These are phyloP conservation scores for Spermophilus dauricus DNA, from an alignment of 2,113 vertebrate species.

Conservation along the genomic window DNA sequence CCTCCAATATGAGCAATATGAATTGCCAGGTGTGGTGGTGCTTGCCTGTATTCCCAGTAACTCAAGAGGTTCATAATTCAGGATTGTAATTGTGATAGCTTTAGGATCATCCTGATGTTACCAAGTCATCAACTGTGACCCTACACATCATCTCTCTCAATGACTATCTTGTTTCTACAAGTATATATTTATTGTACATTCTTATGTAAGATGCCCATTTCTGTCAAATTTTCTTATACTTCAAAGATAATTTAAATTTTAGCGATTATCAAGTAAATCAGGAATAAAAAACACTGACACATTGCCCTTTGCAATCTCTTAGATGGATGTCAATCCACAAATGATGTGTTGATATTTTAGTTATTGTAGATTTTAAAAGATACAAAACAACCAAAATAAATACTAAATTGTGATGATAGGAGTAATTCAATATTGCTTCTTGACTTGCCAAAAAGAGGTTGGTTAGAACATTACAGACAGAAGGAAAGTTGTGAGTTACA, in stretches of 20 bases:
- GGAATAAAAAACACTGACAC: slow-evolving; percentile 50
- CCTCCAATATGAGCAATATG: not conserved
- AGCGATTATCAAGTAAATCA: not conserved
- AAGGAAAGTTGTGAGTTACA: not conserved
- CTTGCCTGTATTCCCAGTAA: too few species aligned
- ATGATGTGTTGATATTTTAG: slow-evolving; percentile 25
- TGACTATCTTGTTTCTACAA: not conserved
- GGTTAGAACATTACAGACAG: not conserved
- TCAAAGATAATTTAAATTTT: slow-evolving; percentile 2
- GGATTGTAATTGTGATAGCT: not conserved
- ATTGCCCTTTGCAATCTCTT: slow-evolving; percentile 45
- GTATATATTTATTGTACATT: not conserved
- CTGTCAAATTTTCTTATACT: not conserved
- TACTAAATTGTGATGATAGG: not conserved
- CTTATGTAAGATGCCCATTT: not conserved
- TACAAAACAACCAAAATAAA: not conserved
- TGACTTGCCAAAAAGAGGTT: not conserved
- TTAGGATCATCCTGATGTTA: not conserved
- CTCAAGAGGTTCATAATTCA: not conserved
- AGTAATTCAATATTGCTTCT: not conserved
- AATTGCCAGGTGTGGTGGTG: too few species aligned
- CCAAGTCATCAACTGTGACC: not conserved
- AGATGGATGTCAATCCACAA: not conserved
- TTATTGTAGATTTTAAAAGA: slow-evolving; percentile 18
- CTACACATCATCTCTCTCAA: not conserved